phyloP scores from a whole-genome alignment of 1,140 invertebrate species.

The Phthorimaea operculella region DNA sequence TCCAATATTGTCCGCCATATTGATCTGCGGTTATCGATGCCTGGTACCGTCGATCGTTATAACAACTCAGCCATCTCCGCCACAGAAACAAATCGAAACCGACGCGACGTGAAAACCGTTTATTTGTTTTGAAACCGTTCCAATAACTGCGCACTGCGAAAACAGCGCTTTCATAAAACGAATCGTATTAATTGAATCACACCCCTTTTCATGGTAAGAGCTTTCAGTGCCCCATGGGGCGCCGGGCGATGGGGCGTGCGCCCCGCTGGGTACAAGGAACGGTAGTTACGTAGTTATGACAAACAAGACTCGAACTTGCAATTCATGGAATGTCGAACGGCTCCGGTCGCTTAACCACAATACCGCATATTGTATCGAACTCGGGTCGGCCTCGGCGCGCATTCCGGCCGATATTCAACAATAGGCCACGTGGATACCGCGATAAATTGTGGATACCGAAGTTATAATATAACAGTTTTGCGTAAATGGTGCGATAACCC shows the following conservation, averaged over 20 bases:
- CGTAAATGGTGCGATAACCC: too few relatives aligned
- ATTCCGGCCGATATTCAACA: too few relatives aligned
- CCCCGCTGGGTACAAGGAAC: background rate
- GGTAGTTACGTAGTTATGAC: background rate
- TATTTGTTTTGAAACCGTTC: slow-evolving; percentile 1
- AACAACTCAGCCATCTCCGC: too few relatives aligned
- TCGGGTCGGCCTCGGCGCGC: too few relatives aligned
- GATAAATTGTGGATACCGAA: too few relatives aligned
- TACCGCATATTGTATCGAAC: too few relatives aligned
- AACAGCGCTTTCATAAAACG: slow-evolving; percentile 11
- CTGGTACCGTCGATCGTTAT: too few relatives aligned
- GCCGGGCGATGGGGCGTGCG: background rate
- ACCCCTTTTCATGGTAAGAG: slow-evolving; percentile 18
- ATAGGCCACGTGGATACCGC: too few relatives aligned
- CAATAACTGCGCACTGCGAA: slow-evolving; percentile 3
- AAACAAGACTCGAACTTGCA: slow-evolving; percentile 8
- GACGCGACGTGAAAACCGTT: background rate
- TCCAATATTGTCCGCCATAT: too few relatives aligned
- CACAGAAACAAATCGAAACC: too few relatives aligned
- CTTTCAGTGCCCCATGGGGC: slow-evolving; percentile 11
- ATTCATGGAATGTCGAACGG: background rate
- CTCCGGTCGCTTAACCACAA: background rate
- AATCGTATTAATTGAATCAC: slow-evolving; percentile 24
- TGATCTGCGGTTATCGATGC: too few relatives aligned
- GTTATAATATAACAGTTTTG: too few relatives aligned